These are phyloP conservation scores for Pheosia tremula DNA, from an alignment of 2,888 invertebrate species.

Conservation along the genomic window DNA sequence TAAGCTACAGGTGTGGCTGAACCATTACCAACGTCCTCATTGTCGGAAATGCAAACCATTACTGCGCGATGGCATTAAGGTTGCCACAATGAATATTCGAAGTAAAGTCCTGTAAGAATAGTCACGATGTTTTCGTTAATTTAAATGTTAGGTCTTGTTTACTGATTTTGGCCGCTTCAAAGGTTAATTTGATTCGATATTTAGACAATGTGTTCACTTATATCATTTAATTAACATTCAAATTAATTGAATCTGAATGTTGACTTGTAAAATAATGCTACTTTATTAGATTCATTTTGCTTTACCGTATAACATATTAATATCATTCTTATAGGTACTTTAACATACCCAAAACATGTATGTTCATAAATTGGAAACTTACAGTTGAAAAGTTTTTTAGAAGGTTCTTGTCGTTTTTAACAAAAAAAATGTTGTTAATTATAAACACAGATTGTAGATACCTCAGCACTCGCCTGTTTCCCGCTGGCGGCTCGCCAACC, in stretches of 20 bases:
- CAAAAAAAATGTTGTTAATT: too few species aligned
- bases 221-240: neutral
- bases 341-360: too few species aligned
- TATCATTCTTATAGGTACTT: too few species aligned
- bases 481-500: conserved; percentile 37
- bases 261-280: neutral
- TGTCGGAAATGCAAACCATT: neutral
- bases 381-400: too few species aligned
- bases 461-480: conserved; percentile 18
- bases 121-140: conserved; percentile 1
- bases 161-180: too few species aligned
- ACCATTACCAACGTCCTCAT: neutral
- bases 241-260: conserved; percentile 1
- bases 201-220: neutral
- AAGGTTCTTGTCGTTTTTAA: too few species aligned
- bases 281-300: neutral
- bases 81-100: neutral
- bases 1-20: too few species aligned
- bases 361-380: too few species aligned
- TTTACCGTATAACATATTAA: neutral
- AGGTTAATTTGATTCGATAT: too few species aligned
- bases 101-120: too few species aligned
- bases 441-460: conserved; percentile 11
- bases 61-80: neutral
- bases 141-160: neutral